phyloP scores from a whole-genome alignment of 1,140 invertebrate species.

The Drosophila ambigua region DNA sequence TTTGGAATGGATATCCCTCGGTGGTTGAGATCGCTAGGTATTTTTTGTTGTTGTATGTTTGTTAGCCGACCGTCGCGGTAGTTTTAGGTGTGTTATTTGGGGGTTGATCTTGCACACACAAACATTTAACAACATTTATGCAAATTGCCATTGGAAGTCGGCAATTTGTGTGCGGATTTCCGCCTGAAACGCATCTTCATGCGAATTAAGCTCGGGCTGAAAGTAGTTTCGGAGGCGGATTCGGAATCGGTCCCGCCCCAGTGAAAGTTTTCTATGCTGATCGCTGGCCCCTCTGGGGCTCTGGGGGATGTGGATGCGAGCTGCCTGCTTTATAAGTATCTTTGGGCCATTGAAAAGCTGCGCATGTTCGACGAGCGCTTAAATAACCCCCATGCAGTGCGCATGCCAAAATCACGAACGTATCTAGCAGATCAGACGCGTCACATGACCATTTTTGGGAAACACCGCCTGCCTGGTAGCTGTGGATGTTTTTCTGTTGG shows the following conservation, averaged over 20 bases:
- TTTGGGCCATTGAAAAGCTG: constrained; percentile 55
- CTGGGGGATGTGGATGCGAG: background rate
- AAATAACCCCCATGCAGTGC: constrained; percentile 64
- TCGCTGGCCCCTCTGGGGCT: no score
- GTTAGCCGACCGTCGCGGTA: no score
- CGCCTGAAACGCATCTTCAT: constrained; percentile 55
- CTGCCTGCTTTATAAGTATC: constrained; percentile 33
- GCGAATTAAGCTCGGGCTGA: constrained; percentile 22
- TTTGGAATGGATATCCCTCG: no score
- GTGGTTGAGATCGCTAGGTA: no score
- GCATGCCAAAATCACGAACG: constrained; percentile 61
- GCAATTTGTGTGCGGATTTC: constrained; percentile 68
- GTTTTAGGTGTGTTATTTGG: no score
- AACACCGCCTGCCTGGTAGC: constrained; percentile 14
- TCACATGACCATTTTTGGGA: constrained; percentile 58
- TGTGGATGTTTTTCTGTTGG: background rate
- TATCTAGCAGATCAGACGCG: constrained; percentile 35
- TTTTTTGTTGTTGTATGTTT: no score
- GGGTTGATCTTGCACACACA: no score
- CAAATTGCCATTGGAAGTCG: constrained; percentile 66
- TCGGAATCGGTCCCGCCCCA: constrained; percentile 27
- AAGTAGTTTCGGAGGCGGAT: constrained; percentile 9
- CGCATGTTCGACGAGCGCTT: constrained; percentile 64
- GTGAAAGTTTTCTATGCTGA: constrained; percentile 54
- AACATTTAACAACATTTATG: constrained; percentile 68